These are phyloP conservation scores for Kuschelorhynchus macadamiae DNA, from an alignment of 2,888 invertebrate genomes.

Conservation along the genomic window DNA sequence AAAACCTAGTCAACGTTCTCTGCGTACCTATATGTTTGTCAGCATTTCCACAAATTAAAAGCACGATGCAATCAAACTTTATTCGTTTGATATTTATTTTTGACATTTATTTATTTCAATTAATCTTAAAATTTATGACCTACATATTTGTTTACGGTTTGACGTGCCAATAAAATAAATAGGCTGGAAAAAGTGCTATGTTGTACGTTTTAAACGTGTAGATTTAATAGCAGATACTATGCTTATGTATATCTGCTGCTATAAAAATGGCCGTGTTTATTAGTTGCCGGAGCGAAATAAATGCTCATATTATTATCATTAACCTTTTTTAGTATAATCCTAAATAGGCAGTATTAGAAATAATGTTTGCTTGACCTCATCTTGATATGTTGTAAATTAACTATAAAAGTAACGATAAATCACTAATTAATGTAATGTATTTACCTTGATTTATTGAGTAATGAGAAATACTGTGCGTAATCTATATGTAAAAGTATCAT, in stretches of 20 bases:
- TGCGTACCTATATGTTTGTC: background rate
- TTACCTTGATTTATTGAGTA: conserved; percentile 10
- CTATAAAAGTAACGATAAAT: conserved; percentile 29
- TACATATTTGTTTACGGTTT: conserved; percentile 11
- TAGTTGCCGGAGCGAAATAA: conserved; percentile 17
- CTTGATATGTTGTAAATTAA: conserved; percentile 32
- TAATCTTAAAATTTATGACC: conserved; percentile 26
- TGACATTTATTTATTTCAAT: conserved; percentile 33
- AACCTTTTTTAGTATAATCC: conserved; percentile 35
- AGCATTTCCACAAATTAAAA: conserved; percentile 8
- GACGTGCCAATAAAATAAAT: conserved; percentile 32
- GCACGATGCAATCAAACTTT: conserved; percentile 12
- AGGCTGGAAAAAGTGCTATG: conserved; percentile 21
- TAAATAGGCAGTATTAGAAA: conserved; percentile 31
- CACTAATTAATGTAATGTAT: conserved; percentile 29
- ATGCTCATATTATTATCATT: conserved; percentile 38
- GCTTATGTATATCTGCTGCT: conserved; percentile 10
- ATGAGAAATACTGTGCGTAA: too few relatives aligned
- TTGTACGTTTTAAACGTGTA: conserved; percentile 25
- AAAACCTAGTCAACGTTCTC: background rate
- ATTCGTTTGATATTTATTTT: conserved; percentile 29
- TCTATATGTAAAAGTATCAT: too few relatives aligned
- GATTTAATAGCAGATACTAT: conserved; percentile 25
- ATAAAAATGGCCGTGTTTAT: conserved; percentile 19
- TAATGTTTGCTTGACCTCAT: conserved; percentile 36